phyloP scores from a whole-genome alignment of 1,140 invertebrate genomes.

The Paraescarpia echinospica region DNA sequence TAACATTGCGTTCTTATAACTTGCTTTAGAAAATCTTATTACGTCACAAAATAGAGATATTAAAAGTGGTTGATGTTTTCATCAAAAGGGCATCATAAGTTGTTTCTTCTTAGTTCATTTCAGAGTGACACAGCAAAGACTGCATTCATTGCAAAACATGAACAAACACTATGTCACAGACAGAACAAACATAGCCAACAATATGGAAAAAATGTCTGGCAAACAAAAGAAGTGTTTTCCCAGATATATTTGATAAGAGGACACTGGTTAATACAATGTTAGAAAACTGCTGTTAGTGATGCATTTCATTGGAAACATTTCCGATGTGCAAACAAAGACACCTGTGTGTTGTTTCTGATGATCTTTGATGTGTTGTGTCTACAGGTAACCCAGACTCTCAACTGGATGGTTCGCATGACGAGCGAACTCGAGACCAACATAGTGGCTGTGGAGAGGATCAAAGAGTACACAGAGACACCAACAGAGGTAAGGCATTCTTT shows the following conservation, averaged over 20 bases:
- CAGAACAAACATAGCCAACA: background rate
- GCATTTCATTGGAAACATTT: too few species aligned
- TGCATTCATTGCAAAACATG: background rate
- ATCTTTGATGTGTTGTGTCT: background rate
- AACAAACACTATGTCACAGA: background rate
- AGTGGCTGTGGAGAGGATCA: conserved; percentile 95
- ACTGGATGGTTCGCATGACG: conserved; percentile 95
- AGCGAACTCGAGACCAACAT: conserved; percentile 97
- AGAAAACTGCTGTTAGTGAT: too few species aligned
- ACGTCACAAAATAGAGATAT: too few species aligned
- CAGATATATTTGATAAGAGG: too few species aligned
- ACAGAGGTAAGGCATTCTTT: conserved; percentile 52
- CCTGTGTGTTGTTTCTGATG: background rate
- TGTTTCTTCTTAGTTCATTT: too few species aligned
- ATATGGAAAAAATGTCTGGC: background rate
- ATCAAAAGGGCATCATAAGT: too few species aligned
- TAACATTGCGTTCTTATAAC: too few species aligned
- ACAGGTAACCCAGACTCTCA: conserved; percentile 84
- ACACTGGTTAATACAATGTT: too few species aligned
- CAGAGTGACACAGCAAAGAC: too few species aligned
- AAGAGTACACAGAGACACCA: conserved; percentile 88
- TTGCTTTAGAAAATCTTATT: too few species aligned
- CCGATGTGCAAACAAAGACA: too few species aligned
- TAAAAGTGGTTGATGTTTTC: too few species aligned
- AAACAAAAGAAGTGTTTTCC: background rate